Base-by-base conservation (phyloP, 2,888 invertebrate species). In the Nemapogon koenigi region DNA sequence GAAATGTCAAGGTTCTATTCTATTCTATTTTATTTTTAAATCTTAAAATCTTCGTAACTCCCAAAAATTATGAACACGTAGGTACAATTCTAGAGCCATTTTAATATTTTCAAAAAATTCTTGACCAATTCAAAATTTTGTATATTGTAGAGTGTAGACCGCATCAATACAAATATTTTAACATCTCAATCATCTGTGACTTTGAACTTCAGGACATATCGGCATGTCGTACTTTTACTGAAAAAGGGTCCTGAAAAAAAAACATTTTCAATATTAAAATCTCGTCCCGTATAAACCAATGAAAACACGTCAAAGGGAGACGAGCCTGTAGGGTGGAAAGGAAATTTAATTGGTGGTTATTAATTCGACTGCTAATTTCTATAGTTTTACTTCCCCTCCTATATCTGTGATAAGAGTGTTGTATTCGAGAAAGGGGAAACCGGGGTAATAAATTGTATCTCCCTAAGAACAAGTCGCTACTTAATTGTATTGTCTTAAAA, bases 291-390 rank as follows among this genome's bases (percentile, higher is more conserved):
- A 22, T n/a, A 4, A n/a, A 10, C 11, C 32, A 36, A 35, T 31
- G 37, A 26, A 33, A 35, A 32, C 11, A 13, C 8, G 16, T 16
- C 3, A 8, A 13, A 19, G 15, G 33, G 14, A 32, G 25, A 22
- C 31, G n/a, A n/a, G n/a, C n/a, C n/a, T n/a, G n/a, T n/a, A n/a
- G 35, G 41, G n/a, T 3, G 37, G 22, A 36, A 40, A 42, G 43
- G 43, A 48, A 56, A 58, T 53, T 56, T 57, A 60, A 59, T 59
- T 56, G 58, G 53, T 48, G 52, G 52, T 57, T 49, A 59, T 61
- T 59, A 60, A 59, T 59, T 58, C 55, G 53, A 46, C 52, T 48
- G 53, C 50, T 55, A 57, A 57, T 57, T 57, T 54, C 52, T 53
- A 50, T 52, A 53, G 55, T 52, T 52, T 48, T 39, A 43, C n/a